These are phyloP conservation scores for Merodon equestris DNA, from an alignment of 2,888 invertebrate species.

Conservation along the genomic window DNA sequence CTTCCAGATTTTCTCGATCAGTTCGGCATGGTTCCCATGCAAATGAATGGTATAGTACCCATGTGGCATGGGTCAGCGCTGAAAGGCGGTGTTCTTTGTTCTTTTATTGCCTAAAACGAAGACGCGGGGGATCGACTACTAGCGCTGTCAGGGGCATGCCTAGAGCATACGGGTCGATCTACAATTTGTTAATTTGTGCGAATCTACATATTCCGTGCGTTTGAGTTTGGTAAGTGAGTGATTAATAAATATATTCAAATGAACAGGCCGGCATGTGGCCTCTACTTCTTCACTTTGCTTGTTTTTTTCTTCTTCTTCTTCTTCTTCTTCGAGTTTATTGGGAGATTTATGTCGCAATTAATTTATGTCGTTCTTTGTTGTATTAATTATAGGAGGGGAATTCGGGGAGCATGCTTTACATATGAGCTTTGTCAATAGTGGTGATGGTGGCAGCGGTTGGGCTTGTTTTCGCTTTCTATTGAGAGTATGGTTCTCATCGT, in stretches of 20 bases:
- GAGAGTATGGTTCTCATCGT: constrained; percentile 31
- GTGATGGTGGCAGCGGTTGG: too few species aligned
- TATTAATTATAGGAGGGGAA: constrained; percentile 53
- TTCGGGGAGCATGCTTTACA: constrained; percentile 42
- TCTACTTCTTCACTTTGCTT: constrained; percentile 11
- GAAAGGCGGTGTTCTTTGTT: constrained; percentile 52
- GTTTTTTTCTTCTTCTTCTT: constrained; percentile 11
- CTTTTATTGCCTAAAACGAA: constrained; percentile 35
- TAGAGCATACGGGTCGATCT: constrained; percentile 26
- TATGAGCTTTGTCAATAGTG: constrained; percentile 19
- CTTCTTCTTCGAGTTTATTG: constrained; percentile 29
- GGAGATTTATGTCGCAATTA: constrained; percentile 66
- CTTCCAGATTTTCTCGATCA: constrained; percentile 63
- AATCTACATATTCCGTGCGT: constrained; percentile 49
- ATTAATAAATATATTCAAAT: constrained; percentile 58
- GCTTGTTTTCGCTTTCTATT: too few species aligned
- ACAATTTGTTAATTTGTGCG: constrained; percentile 62
- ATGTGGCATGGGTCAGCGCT: constrained; percentile 34
- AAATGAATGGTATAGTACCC: constrained; percentile 39
- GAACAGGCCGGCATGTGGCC: constrained; percentile 55
- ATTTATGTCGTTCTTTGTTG: constrained; percentile 56
- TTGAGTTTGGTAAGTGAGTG: constrained; percentile 37
- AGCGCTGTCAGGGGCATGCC: constrained; percentile 7
- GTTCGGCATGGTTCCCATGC: constrained; percentile 28
- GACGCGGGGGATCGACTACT: constrained; percentile 14